Conservation (phyloP, 1,140 invertebrate genomes). For the Gryon sp. region DNA sequence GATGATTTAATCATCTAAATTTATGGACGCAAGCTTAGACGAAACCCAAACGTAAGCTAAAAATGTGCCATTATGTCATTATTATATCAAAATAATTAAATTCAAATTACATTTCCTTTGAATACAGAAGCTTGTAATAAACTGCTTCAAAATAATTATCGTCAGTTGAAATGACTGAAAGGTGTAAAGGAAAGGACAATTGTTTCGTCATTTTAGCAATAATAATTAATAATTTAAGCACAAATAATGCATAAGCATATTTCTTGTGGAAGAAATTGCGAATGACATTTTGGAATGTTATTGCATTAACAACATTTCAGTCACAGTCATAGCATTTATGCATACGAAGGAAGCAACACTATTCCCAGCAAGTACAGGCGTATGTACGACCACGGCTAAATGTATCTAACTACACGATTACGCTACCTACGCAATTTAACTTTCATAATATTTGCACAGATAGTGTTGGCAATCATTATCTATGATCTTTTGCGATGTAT, state of each 20-base stretch:
- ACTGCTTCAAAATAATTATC: no score
- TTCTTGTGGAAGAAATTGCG: slow-evolving; percentile 37
- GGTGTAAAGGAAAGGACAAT: background rate
- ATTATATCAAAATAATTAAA: no score
- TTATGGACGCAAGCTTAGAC: no score
- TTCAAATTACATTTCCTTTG: no score
- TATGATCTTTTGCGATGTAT: background rate
- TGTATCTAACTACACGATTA: slow-evolving; percentile 39
- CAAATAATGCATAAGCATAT: slow-evolving; percentile 17
- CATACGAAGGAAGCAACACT: slow-evolving; percentile 31
- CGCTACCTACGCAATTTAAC: slow-evolving; percentile 28
- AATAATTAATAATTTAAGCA: slow-evolving; percentile 17
- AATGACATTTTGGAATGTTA: slow-evolving; percentile 41
- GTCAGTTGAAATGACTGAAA: no score
- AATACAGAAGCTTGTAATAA: no score
- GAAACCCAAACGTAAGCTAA: no score
- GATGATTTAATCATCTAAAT: no score
- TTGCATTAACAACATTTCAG: slow-evolving; percentile 43
- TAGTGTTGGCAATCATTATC: slow-evolving; percentile 5
- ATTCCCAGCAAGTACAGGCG: slow-evolving; percentile 26
- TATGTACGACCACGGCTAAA: slow-evolving; percentile 28
- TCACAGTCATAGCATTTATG: slow-evolving; percentile 37
- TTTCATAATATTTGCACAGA: slow-evolving; percentile 40
- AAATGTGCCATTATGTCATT: no score
- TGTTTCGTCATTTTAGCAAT: background rate